Evolutionary conservation across 2,113 vertebrate genomes (phyloP), one percentile per base, ranked within the genome.

Genomic region (Heterotis niloticus): DNA sequence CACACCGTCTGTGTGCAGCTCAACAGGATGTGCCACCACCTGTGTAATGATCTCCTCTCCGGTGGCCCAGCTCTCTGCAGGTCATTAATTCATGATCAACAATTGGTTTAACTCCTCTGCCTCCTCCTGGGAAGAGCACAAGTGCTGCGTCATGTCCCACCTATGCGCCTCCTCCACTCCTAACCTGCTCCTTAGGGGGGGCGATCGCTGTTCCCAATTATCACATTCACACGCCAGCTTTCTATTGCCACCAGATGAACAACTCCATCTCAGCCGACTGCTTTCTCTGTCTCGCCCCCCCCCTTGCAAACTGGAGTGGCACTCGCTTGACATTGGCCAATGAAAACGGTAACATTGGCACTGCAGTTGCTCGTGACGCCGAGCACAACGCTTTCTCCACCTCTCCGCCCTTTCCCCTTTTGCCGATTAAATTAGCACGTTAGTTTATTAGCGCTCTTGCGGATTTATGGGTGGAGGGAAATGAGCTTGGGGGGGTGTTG

Each of bases 11-110:
- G 51, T 13, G n/a, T 60, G 52, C 52, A n/a, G 17, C 54, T 69
- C 66, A 44, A 16, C 60, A 64, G 64, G n/a, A 29, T 5, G 54
- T 69, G 76, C 18, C 51, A 26, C 28, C 28, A 52, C 54, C 54
- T 78, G 52, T 28, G 34, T 69, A 67, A 78, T 69, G 64, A 14
- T 23, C 60, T 78, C 20, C 64, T 24, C 76, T 56, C 67, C 44
- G 67, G 64, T 67, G 62, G 24, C 23, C 64, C 54, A 18, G 65
- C 24, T 78, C 24, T 70, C n/a, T 26, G 18, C 52, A 54, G 54
- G n/a, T 69, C 76, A 78, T 78, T 78, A 67, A 78, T 69, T 78
- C 66, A 78, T 78, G 28, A 78, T 69, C 76, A 60, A 78, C 26
- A 69, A 69, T 64, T 29, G 66, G 65, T n/a, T 65, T 29, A n/a